Percentiles rank a stretch among this genome's conserved stretches.
Conservation (phyloP, 2,113 vertebrate genomes). For the Cyanocitta stelleri region DNA sequence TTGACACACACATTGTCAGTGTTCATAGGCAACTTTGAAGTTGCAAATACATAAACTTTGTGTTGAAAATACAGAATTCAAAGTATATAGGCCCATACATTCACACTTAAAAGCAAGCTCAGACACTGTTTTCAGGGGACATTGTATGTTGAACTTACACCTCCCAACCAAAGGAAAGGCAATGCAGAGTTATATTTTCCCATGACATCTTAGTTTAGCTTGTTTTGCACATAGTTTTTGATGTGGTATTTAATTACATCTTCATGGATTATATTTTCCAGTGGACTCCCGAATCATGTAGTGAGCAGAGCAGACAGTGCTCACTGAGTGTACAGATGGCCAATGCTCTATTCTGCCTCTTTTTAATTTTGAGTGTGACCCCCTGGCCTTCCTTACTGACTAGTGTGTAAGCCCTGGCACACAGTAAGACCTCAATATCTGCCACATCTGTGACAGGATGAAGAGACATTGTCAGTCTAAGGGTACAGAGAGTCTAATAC, state of each 20-base stretch:
- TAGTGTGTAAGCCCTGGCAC: neutral
- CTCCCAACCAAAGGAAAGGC: neutral
- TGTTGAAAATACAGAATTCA: neutral
- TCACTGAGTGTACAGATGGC: neutral
- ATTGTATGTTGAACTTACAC: neutral
- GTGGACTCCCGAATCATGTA: neutral
- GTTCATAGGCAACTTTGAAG: neutral
- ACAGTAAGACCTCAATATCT: neutral
- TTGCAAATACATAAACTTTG: neutral
- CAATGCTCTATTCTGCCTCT: neutral
- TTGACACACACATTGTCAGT: neutral
- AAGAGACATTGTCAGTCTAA: neutral
- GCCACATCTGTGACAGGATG: neutral
- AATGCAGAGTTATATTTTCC: neutral
- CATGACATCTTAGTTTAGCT: neutral
- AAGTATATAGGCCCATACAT: neutral
- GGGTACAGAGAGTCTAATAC: neutral
- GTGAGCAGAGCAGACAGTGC: neutral
- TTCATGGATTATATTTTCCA: slow-evolving; percentile 10
- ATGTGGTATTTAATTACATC: slow-evolving; percentile 26
- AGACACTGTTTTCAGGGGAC: neutral
- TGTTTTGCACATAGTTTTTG: slow-evolving; percentile 5
- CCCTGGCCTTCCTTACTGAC: neutral
- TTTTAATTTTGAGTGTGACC: neutral
- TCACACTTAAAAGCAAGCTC: neutral